These are phyloP conservation scores for Yasuhikotakia modesta DNA, from an alignment of 2,797 vertebrate species.

Conservation along the genomic window DNA sequence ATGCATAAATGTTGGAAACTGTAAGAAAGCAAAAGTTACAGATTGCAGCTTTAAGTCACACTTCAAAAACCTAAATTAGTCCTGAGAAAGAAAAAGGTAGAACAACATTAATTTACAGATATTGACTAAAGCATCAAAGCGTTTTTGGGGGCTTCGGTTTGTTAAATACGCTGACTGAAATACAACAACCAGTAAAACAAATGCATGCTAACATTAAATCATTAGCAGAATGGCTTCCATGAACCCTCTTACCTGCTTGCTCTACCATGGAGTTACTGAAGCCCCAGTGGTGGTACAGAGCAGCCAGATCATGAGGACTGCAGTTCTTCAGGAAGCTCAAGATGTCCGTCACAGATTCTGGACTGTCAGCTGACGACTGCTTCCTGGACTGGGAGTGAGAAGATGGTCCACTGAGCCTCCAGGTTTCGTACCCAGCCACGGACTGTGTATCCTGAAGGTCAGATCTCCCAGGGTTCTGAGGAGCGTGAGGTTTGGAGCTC, in stretches of 20 bases:
- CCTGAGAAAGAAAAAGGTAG: too few species aligned
- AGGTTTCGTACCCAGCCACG: conserved; percentile 66
- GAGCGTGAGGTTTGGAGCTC: conserved; percentile 64
- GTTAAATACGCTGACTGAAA: background rate
- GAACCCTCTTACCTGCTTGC: conserved; percentile 82
- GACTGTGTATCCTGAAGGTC: conserved; percentile 65
- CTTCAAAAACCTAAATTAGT: too few species aligned
- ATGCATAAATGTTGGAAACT: too few species aligned
- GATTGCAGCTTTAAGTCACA: too few species aligned
- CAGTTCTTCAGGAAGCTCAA: conserved; percentile 91
- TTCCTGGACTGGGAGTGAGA: conserved; percentile 77
- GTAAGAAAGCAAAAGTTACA: too few species aligned
- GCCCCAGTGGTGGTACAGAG: conserved; percentile 93
- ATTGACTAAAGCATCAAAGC: too few species aligned
- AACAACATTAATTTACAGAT: too few species aligned
- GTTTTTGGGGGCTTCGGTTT: too few species aligned
- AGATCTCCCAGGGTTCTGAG: conserved; percentile 48
- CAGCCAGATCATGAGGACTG: conserved; percentile 90
- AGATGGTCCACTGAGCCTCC: conserved; percentile 64
- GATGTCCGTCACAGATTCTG: conserved; percentile 82
- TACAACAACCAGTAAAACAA: background rate
- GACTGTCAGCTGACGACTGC: conserved; percentile 76
- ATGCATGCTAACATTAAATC: background rate
- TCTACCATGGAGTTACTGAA: conserved; percentile 83
- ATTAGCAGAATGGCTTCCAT: background rate